A percentile compares a stretch with the other conserved stretches of the same genome.
phyloP scores from a whole-genome alignment of 2,797 vertebrate genomes.

The Cetoscarus ocellatus region DNA sequence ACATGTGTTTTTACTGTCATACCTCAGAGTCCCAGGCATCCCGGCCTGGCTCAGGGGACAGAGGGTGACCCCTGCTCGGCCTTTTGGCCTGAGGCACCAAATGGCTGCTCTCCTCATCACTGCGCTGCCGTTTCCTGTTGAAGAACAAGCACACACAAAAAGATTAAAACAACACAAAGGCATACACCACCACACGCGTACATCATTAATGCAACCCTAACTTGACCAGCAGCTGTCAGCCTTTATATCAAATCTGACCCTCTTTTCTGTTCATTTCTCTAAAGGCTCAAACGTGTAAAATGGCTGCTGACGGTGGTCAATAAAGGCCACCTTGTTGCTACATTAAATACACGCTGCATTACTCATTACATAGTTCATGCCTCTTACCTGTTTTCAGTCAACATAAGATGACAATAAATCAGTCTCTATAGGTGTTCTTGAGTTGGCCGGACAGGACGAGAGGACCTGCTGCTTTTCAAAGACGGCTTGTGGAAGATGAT shows the following conservation, averaged over 20 bases:
- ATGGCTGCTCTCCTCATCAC: slow-evolving; percentile 88
- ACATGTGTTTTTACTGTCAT: slow-evolving; percentile 5
- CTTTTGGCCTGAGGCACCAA: slow-evolving; percentile 90
- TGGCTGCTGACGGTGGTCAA: neutral
- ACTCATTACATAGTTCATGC: neutral
- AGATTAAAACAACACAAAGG: neutral
- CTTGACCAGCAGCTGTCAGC: neutral
- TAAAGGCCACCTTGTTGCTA: slow-evolving; percentile 1
- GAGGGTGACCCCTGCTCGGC: slow-evolving; percentile 80
- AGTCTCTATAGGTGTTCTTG: slow-evolving; percentile 26
- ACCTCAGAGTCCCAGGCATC: slow-evolving; percentile 87
- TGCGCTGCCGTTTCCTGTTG: slow-evolving; percentile 90
- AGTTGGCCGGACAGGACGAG: slow-evolving; percentile 17
- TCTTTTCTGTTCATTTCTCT: too few relatives aligned
- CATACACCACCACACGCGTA: rapidly evolving
- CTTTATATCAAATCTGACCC: neutral
- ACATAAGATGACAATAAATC: slow-evolving; percentile 74
- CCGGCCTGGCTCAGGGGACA: slow-evolving; percentile 78
- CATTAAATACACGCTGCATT: neutral
- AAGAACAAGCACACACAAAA: neutral
- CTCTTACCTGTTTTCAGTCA: slow-evolving; percentile 84
- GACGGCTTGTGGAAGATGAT: slow-evolving; percentile 25
- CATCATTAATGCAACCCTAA: too few relatives aligned
- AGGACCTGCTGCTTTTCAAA: slow-evolving; percentile 12
- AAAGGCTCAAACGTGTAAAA: neutral